Base-by-base conservation (phyloP, 2,797 vertebrate genomes). In the Carapus acus region DNA sequence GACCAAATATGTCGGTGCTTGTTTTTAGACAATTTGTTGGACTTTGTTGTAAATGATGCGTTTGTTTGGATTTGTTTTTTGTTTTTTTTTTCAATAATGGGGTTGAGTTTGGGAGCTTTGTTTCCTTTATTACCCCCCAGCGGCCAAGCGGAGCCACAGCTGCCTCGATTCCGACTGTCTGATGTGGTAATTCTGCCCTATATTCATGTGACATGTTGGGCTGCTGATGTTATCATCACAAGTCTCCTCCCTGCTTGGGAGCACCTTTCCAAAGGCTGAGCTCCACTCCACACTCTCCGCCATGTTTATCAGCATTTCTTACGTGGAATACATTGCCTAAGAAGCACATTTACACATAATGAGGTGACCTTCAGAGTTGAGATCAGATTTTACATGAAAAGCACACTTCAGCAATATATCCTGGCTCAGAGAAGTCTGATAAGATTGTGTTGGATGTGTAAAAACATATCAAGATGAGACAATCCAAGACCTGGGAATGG, bases 251-350 rank as follows among this genome's bases (percentile, higher is more conserved):
- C 40, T 64, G 36, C 57, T 56, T 17, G 54, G 53, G 61, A 71
- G 53, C 27, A 12, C 55, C 76, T 77, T 67, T 47, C 22, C 6
- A 48, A 59, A 66, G 57, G 58, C 47, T 54, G 45, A 63, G 51
- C 68, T 81, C 24, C 51, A 51, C 41, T 68, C 54, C 47, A 39
- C 61, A 64, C 48, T 33, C 58, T 66, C 48, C 21, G 22, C 51
- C 38, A 40, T 36, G 8, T 58, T 68, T 71, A 73, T 77, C 67
- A 61, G 58, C 50, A 47, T 67, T 62, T 75, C 71, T 70, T 62
- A 37, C 75, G 62, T 49, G 46, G 55, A 71, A 76, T 50, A 59
- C 52, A 79, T 82, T 83, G 73, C 82, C 65, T 71, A 24, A 76
- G 81, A 77, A 80, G 82, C 80, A 62, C 45, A 54, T 59, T 57